Evolutionary conservation across 2,113 vertebrate species (phyloP), one percentile per base, ranked within the genome.

Genomic region (Cololabis saira): DNA sequence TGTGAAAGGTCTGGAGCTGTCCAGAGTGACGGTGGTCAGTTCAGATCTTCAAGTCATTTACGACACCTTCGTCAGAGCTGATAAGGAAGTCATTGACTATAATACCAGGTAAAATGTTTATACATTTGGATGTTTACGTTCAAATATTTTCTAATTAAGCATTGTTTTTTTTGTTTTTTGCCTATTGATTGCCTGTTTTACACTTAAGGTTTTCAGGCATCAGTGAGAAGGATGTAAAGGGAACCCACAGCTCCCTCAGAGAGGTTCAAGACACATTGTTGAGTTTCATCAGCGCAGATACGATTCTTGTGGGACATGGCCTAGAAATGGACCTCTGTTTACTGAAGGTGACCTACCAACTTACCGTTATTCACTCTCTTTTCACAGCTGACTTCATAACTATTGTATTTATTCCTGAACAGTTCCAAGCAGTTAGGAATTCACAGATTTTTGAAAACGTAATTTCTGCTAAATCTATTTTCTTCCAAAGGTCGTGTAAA

Each of bases 11-110:
- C 74, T 95, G 81, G 94, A 95, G 79, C 72, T 94, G 68, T 91
- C 89, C 49, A 90, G 86, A 80, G 93, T 96, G 75, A 92, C 94
- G 0, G 83, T 95, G 80, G 89, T 95, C 19, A 90, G 91, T 81
- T 71, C 90, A 2, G 86, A 86, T 42, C 85, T 95, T 45, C 88
- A 93, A 60, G 90, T 95, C 17, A 43, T 94, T 79, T 95, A 92
- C 12, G 93, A 95, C 60, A 79, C 85, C 0, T 92, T 94, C 83
- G 93, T 97, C 74, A 94, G 85, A 76, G 93, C 94, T 19, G 82
- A 89, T 55, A 89, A 91, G 63, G 92, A 95, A 66, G 83, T 94
- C 41, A 81, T 94, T 54, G 94, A 96, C 87, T 95, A 81, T 53
- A 94, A 95, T 63, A 93, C 81, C 66, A 95, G 93, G 93, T 95